A percentile compares a stretch with the other conserved stretches of the same genome.
Conservation (phyloP, 2,888 invertebrate genomes). For the Minunthozetes semirufus region DNA sequence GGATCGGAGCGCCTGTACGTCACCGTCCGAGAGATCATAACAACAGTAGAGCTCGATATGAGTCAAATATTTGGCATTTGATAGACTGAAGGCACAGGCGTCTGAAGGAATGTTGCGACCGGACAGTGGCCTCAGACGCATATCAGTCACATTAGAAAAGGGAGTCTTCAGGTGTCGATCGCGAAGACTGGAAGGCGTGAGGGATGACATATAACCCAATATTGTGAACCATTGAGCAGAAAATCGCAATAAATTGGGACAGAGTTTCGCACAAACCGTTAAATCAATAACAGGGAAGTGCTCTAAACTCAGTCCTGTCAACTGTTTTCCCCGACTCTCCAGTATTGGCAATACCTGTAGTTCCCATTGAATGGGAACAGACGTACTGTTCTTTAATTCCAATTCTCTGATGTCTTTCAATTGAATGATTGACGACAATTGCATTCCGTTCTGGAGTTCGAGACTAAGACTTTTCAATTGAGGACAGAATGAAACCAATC, state of each 20-base stretch:
- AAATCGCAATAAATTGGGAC: constrained; percentile 42
- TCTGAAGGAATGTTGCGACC: constrained; percentile 40
- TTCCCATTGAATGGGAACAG: constrained; percentile 40
- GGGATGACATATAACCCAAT: constrained; percentile 33
- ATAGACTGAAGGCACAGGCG: constrained; percentile 40
- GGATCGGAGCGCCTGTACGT: constrained; percentile 38
- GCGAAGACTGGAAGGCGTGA: constrained; percentile 24
- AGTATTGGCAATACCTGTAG: constrained; percentile 42
- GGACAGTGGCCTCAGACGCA: constrained; percentile 42
- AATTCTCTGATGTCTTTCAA: constrained; percentile 37
- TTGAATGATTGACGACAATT: constrained; percentile 35
- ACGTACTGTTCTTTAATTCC: constrained; percentile 42
- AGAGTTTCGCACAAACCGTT: constrained; percentile 40
- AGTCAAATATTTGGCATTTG: constrained; percentile 39
- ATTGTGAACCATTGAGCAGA: constrained; percentile 43
- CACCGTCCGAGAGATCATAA: constrained; percentile 41
- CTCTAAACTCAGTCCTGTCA: constrained; percentile 40
- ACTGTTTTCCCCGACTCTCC: constrained; percentile 39
- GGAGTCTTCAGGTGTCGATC: constrained; percentile 37
- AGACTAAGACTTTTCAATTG: constrained; percentile 40
- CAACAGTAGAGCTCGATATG: constrained; percentile 43
- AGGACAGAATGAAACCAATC: constrained; percentile 41
- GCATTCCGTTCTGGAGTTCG: constrained; percentile 42
- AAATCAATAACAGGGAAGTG: constrained; percentile 43
- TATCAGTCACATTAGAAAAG: constrained; percentile 40